These are phyloP conservation scores for Xanthia togata DNA, from an alignment of 2,888 invertebrate species.

Conservation along the genomic window DNA sequence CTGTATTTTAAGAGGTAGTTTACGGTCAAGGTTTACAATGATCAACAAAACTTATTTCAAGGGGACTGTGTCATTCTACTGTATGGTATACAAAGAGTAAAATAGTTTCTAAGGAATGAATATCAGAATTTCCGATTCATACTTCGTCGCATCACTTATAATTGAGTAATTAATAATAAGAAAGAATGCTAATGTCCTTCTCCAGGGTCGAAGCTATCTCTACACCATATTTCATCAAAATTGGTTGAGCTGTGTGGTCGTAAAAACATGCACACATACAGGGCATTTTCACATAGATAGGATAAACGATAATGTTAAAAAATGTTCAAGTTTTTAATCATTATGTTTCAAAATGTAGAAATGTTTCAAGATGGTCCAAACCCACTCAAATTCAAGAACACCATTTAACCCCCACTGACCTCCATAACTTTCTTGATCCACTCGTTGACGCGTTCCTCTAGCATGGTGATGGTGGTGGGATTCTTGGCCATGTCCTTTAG, in stretches of 20 bases:
- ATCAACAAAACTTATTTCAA: too few species aligned
- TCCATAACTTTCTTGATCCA: slow-evolving; percentile 96
- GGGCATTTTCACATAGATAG: neutral
- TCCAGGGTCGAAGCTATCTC: neutral
- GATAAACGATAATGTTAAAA: neutral
- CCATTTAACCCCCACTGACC: slow-evolving; percentile 71
- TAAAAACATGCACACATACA: neutral
- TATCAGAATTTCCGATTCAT: neutral
- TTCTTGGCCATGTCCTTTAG: slow-evolving; percentile 93
- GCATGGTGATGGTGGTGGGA: slow-evolving; percentile 91
- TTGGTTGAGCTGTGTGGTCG: neutral
- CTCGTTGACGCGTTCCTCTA: slow-evolving; percentile 94
- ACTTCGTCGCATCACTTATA: neutral
- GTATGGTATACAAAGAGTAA: too few species aligned
- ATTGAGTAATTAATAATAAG: neutral
- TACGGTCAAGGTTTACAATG: too few species aligned
- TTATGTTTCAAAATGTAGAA: neutral
- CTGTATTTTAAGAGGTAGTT: too few species aligned
- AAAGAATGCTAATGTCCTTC: neutral
- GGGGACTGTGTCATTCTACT: too few species aligned
- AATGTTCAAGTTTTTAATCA: neutral
- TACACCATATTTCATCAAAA: neutral
- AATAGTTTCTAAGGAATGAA: too few species aligned
- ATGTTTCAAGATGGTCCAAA: neutral
- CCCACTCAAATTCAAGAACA: neutral